A percentile compares a stretch with the other conserved stretches of the same genome.
Evolutionary conservation across 2,113 vertebrate genomes (phyloP).

Genomic region (Trochalopteron elliotii): DNA sequence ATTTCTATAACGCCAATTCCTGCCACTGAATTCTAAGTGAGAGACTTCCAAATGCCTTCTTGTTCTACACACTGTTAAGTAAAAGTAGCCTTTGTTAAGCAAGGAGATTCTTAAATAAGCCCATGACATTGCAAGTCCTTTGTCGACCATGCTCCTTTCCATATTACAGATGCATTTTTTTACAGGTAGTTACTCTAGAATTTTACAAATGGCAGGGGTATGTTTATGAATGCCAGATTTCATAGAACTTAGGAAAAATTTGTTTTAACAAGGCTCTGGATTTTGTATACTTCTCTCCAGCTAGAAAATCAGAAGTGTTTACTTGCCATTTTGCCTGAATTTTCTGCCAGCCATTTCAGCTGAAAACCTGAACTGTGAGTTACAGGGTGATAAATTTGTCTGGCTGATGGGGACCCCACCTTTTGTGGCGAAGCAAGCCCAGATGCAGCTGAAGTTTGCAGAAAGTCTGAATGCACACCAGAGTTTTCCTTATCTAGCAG

Average conservation of each 20-base stretch:
- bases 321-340: neutral
- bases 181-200: neutral
- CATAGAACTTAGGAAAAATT: neutral
- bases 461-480: neutral
- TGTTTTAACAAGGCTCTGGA: neutral
- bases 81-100: constrained; percentile 9
- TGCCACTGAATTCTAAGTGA: neutral
- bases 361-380: neutral
- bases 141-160: neutral
- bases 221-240: neutral
- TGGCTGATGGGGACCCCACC: neutral
- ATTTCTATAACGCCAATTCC: neutral
- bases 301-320: neutral
- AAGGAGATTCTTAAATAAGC: neutral
- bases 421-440: neutral
- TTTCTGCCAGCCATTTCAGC: neutral
- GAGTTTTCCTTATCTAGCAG: neutral
- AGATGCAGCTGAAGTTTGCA: neutral
- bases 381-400: neutral
- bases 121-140: neutral
- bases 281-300: neutral
- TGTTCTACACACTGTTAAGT: neutral
- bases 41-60: neutral
- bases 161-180: neutral
- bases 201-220: neutral